Evolutionary conservation across 2,888 invertebrate species (phyloP).

Genomic region (Pharmacophagus antenor): DNA sequence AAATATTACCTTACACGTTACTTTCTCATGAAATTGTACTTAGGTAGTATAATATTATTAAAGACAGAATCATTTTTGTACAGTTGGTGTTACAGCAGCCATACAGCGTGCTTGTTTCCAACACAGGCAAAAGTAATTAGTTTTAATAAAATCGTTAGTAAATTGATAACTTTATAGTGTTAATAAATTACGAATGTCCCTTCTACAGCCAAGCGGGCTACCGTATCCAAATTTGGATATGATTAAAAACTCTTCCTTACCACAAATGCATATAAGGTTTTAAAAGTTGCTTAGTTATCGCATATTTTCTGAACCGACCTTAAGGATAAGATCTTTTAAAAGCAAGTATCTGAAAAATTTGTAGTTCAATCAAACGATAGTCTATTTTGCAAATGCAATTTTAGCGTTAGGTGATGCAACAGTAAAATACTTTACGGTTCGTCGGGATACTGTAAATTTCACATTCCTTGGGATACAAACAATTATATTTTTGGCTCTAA

Average conservation of each 20-base stretch:
- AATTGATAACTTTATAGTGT: no score
- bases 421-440: constrained; percentile 52
- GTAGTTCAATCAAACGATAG: constrained; percentile 63
- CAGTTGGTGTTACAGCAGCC: neutral
- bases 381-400: constrained; percentile 59
- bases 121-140: no score
- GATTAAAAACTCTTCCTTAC: neutral
- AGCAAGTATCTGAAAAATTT: constrained; percentile 61
- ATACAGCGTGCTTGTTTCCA: neutral
- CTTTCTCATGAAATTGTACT: constrained; percentile 25
- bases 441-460: constrained; percentile 63
- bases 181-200: no score
- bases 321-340: constrained; percentile 33
- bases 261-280: neutral
- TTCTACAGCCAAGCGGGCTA: neutral
- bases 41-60: constrained; percentile 15
- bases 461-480: constrained; percentile 71
- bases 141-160: no score
- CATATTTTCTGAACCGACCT: constrained; percentile 2
- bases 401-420: constrained; percentile 55
- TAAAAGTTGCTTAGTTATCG: neutral
- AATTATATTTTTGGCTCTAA: constrained; percentile 51
- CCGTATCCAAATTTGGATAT: neutral
- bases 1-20: constrained; percentile 17
- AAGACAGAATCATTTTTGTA: neutral